Evolutionary conservation across 1,140 invertebrate genomes (phyloP), one percentile per base, ranked within the genome.

Genomic region (Anastrepha ludens): DNA sequence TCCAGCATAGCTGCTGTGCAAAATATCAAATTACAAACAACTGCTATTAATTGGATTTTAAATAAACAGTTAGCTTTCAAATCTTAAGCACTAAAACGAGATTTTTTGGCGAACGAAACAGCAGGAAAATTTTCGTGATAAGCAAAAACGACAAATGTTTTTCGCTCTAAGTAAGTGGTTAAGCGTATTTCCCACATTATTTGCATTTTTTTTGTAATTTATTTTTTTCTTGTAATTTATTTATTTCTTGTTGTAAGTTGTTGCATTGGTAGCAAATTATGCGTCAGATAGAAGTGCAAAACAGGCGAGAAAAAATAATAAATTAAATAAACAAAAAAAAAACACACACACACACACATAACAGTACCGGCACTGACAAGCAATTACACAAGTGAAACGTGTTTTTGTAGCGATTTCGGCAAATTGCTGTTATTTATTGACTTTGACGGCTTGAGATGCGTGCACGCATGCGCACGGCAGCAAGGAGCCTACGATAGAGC

Each of bases 361-460:
- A 55, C 7, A 0, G n/a, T 29, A 81, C 20, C 47, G 13, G n/a
- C 74, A 55, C 6, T 1, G 20, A 58, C 74, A 58, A 50, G 50
- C 74, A 81, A 81, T 81, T 81, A 81, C 74, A 81, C 74, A 6
- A 55, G 74, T 81, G 8, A 55, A 81, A 81, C 74, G 20, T 81
- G 74, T 81, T 67, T 81, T 81, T 81, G 9, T n/a, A 9, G 74
- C 74, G 55, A 81, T 81, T 81, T 81, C 44, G 74, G 74, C 74
- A 81, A 81, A 81, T 81, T 81, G 74, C 74, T 55, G 74, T 81
- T 81, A 81, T 55, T 81, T 81, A 81, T 81, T 81, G 20, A n/a
- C 47, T n/a, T 81, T 81, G 74, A 17, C 74, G 20, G 47, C 17
- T 17, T 11, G 58, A 3, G n/a, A 55, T 55, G 74, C 74, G 74